phyloP scores from a whole-genome alignment of 2,113 vertebrate genomes.

The Muscicapa adusta region DNA sequence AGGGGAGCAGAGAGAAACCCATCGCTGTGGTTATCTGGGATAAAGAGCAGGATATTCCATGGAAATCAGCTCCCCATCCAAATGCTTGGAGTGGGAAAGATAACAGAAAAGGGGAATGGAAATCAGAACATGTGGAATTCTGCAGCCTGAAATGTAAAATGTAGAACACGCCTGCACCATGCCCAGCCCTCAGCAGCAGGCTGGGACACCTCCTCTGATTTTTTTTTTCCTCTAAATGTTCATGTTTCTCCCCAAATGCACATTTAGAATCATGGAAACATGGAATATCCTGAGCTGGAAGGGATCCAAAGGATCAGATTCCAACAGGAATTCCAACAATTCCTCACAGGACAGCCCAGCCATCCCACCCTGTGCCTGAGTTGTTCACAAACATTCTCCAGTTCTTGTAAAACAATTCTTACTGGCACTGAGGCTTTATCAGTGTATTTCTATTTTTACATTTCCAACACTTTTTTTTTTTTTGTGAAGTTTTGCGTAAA shows the following conservation, averaged over 20 bases:
- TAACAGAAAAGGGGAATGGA: neutral
- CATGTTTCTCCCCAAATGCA: rapidly evolving
- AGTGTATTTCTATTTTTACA: neutral
- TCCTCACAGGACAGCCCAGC: neutral
- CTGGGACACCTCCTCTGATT: rapidly evolving
- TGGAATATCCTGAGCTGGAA: neutral
- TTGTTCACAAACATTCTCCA: neutral
- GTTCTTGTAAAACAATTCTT: neutral
- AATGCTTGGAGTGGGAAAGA: neutral
- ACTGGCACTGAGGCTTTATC: neutral
- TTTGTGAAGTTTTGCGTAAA: neutral
- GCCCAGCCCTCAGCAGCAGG: neutral
- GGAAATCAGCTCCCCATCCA: neutral
- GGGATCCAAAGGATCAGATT: neutral
- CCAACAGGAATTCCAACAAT: too few relatives aligned
- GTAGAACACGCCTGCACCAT: rapidly evolving
- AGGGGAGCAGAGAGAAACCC: neutral
- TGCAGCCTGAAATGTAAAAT: neutral
- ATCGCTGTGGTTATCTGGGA: neutral
- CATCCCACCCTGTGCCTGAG: neutral
- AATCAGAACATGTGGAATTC: neutral
- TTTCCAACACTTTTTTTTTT: neutral
- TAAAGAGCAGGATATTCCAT: neutral
- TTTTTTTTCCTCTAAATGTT: neutral
- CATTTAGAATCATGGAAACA: rapidly evolving